Conservation (phyloP, 2,113 vertebrate genomes). For the Amphiprion percula region DNA sequence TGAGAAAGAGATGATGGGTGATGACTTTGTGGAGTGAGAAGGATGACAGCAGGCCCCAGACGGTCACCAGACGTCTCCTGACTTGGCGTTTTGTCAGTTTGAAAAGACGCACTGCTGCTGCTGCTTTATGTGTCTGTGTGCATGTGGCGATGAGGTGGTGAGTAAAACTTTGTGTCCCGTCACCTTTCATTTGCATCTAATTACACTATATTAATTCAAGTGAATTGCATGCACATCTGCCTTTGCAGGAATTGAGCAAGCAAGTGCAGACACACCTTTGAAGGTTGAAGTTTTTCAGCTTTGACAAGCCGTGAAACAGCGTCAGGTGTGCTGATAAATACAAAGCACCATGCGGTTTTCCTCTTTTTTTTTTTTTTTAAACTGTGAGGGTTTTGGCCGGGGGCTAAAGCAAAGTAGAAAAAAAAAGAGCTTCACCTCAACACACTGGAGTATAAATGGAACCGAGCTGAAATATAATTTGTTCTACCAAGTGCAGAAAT, state of each 20-base stretch:
- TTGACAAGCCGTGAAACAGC: constrained; percentile 39
- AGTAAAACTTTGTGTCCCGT: constrained; percentile 19
- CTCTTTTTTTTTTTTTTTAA: constrained; percentile 1
- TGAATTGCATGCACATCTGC: not conserved
- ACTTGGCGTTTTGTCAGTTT: constrained; percentile 27
- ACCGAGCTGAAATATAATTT: constrained; percentile 8
- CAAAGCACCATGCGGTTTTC: not conserved
- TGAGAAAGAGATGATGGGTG: constrained; percentile 46
- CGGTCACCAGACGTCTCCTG: constrained; percentile 38
- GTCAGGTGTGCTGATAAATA: constrained; percentile 32
- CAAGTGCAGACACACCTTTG: constrained; percentile 20
- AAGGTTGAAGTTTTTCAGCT: constrained; percentile 11
- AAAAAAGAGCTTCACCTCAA: not conserved
- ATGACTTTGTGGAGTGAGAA: constrained; percentile 51
- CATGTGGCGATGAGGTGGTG: constrained; percentile 5
- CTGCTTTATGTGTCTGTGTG: constrained; percentile 11
- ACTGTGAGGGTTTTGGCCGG: constrained; percentile 18
- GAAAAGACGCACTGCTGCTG: constrained; percentile 36
- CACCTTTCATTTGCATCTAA: constrained; percentile 34
- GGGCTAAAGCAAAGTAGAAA: constrained; percentile 20
- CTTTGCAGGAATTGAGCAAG: constrained; percentile 7
- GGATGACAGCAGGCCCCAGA: constrained; percentile 57
- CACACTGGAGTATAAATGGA: constrained; percentile 5
- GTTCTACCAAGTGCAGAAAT: not conserved
- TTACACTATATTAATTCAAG: constrained; percentile 36